Evolutionary conservation across 2,797 vertebrate species (phyloP).

Genomic region (Trichosurus vulpecula): DNA sequence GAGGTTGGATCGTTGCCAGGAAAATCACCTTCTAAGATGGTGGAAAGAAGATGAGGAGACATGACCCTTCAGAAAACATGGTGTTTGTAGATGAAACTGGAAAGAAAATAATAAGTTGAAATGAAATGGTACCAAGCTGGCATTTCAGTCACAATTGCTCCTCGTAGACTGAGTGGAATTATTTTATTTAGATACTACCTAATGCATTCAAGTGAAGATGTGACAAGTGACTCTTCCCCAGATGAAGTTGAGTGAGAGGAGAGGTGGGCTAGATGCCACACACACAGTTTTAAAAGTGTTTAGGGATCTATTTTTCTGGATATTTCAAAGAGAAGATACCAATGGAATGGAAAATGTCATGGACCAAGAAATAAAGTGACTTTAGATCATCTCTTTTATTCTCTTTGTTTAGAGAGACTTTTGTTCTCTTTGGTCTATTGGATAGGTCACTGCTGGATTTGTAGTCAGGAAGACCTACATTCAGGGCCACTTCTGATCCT

Average conservation of each 20-base stretch:
- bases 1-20: not conserved
- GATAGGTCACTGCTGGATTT: not conserved
- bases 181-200: too few relatives aligned
- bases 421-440: not conserved
- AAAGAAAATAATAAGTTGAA: not conserved
- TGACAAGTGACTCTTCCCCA: not conserved
- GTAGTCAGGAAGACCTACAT: not conserved
- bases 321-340: not conserved
- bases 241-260: not conserved
- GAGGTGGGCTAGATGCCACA: not conserved
- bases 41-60: too few relatives aligned
- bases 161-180: not conserved
- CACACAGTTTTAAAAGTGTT: not conserved
- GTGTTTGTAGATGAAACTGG: not conserved
- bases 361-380: not conserved
- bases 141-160: not conserved
- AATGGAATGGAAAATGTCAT: not conserved
- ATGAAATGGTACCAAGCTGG: not conserved
- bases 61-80: not conserved
- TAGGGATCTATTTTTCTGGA: not conserved
- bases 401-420: not conserved
- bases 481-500: not conserved
- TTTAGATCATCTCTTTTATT: not conserved
- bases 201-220: not conserved
- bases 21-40: not conserved